Evolutionary conservation across 2,113 vertebrate genomes (phyloP), one percentile per base, ranked within the genome.

Genomic region (Megalops atlanticus): DNA sequence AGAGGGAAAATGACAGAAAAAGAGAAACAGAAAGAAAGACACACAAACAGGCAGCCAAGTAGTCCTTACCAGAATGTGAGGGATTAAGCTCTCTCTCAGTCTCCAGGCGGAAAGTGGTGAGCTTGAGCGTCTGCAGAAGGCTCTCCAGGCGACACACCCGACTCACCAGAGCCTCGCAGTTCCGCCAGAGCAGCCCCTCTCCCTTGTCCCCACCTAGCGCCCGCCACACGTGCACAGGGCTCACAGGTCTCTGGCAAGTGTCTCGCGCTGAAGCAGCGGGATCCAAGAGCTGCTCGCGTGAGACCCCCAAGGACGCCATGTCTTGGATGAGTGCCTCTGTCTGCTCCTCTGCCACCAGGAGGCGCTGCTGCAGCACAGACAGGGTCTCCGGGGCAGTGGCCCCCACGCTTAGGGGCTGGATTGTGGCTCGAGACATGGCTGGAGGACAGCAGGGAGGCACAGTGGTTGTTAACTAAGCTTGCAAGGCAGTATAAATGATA

Each of bases 41-140:
- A 4, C 2, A 0, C 2, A 38, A 16, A 24, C 18, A 54, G 33
- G 38, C 18, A 18, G 0, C 2, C 4, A 24, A 35, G 1, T 40
- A 43, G n/a, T 24, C 54, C 39, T 52, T 80, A 87, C 88, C 85
- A 35, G 85, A 72, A 58, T 83, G 79, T 3, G 84, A 49, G 49
- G 92, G 89, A 84, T 90, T 92, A 47, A 90, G 77, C 16, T 96
- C 88, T 76, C 89, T 93, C 80, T 92, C 91, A 0, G 87, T 91
- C 76, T 94, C 91, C 36, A 94, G 80, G 31, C 4, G 81, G 36
- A 94, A 92, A 47, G 92, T 35, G 72, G 85, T 91, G 79, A 92
- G 85, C 78, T 92, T 94, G 78, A 95, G 74, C 16, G 94, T 91
- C 40, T 96, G 93, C n/a, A 94, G 85, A 45, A 93, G 84, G 39